Evolutionary conservation across 1,140 invertebrate species (phyloP).

Genomic region (Micrasema longulum): DNA sequence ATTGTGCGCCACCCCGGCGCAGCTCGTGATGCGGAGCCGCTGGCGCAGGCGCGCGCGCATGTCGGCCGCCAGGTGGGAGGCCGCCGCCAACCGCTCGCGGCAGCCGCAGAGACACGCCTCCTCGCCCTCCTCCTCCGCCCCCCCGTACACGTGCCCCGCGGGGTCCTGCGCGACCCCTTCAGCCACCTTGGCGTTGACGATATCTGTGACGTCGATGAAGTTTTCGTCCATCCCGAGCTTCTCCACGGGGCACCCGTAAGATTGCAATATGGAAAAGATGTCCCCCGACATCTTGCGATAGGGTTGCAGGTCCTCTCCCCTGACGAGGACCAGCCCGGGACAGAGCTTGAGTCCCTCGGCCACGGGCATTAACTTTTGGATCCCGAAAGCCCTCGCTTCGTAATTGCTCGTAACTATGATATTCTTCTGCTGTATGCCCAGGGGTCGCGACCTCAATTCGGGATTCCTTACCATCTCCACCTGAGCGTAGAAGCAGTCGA

Average conservation of each 20-base stretch:
- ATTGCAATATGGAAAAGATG: constrained; percentile 75
- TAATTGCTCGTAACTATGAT: constrained; percentile 86
- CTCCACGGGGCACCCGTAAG: constrained; percentile 78
- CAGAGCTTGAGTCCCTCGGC: constrained; percentile 76
- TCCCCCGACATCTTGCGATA: constrained; percentile 79
- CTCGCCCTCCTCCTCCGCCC: constrained; percentile 61
- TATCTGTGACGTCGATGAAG: constrained; percentile 79
- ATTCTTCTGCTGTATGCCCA: constrained; percentile 85
- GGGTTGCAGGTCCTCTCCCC: constrained; percentile 81
- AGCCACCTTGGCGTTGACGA: constrained; percentile 69
- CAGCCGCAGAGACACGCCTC: constrained; percentile 79
- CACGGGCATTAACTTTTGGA: constrained; percentile 80
- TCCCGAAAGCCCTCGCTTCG: constrained; percentile 76
- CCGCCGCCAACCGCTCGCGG: constrained; percentile 71
- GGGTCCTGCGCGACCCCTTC: constrained; percentile 30
- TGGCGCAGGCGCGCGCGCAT: constrained; percentile 75
- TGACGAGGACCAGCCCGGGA: constrained; percentile 76
- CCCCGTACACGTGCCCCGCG: constrained; percentile 34
- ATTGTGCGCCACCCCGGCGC: constrained; percentile 86
- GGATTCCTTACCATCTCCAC: constrained; percentile 82
- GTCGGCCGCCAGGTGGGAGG: constrained; percentile 76
- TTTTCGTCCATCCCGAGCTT: constrained; percentile 86
- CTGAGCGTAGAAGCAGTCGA: constrained; percentile 88
- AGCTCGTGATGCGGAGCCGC: constrained; percentile 79
- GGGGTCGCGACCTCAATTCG: constrained; percentile 71